These are phyloP conservation scores for Myotis myotis DNA, from an alignment of 2,797 vertebrate genomes.

Conservation along the genomic window DNA sequence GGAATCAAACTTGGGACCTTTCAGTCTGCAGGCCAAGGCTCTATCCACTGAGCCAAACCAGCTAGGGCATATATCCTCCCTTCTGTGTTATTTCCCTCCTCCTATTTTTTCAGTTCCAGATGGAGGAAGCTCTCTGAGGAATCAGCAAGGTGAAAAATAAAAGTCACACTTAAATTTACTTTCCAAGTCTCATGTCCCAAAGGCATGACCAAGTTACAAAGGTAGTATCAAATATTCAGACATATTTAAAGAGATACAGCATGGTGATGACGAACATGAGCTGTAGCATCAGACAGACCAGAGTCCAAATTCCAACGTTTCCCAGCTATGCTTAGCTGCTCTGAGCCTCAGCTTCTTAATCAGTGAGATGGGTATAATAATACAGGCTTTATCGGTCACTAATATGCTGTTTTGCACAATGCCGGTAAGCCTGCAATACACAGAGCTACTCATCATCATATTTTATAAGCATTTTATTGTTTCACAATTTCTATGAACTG, in stretches of 20 bases:
- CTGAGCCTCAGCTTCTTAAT: not conserved
- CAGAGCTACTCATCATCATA: not conserved
- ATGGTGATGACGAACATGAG: not conserved
- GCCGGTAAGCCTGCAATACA: not conserved
- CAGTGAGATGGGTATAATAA: not conserved
- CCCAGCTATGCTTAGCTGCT: not conserved
- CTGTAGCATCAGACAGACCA: not conserved
- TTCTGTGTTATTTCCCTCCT: not conserved
- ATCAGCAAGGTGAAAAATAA: not conserved
- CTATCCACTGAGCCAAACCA: no score
- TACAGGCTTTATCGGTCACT: not conserved
- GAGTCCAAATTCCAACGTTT: not conserved
- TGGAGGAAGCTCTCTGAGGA: not conserved
- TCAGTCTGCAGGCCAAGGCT: no score
- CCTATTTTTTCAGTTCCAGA: not conserved
- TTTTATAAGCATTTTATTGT: not conserved
- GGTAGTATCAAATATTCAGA: not conserved
- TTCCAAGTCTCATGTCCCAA: not conserved
- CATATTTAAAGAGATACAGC: not conserved
- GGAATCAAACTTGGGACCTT: no score
- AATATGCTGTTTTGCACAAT: not conserved
- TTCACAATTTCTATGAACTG: not conserved
- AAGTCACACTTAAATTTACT: not conserved
- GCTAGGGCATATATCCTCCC: not conserved
- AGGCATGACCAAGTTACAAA: not conserved